These are phyloP conservation scores for Lysandra bellargus DNA, from an alignment of 2,888 invertebrate species.

Conservation along the genomic window DNA sequence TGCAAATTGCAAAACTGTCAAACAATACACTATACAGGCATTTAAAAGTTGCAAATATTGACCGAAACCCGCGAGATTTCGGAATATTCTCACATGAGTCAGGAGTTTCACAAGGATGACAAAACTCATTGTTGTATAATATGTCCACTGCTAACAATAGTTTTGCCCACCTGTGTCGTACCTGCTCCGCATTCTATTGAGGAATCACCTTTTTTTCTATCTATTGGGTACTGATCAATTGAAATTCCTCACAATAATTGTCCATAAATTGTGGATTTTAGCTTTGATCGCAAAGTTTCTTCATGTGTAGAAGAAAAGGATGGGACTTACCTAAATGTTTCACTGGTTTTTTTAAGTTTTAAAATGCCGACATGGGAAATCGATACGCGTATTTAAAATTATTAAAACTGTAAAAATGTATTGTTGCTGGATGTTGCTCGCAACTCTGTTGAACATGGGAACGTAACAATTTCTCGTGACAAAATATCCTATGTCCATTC, in stretches of 20 bases:
- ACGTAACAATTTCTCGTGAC: too few species aligned
- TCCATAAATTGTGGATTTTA: not conserved
- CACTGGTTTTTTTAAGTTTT: not conserved
- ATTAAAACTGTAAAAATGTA: too few species aligned
- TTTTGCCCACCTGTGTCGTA: conserved; percentile 19
- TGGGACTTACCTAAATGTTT: not conserved
- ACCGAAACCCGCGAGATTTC: not conserved
- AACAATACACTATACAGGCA: not conserved
- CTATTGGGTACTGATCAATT: not conserved
- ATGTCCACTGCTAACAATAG: conserved; percentile 5
- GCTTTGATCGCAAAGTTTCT: not conserved
- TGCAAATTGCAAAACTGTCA: not conserved
- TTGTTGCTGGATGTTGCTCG: too few species aligned
- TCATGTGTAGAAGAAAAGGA: not conserved
- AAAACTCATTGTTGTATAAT: conserved; percentile 22
- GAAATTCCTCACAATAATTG: conserved; percentile 2
- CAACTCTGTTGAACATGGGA: too few species aligned
- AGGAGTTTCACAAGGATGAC: not conserved
- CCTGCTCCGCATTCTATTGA: conserved; percentile 15
- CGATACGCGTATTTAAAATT: too few species aligned
- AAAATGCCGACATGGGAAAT: too few species aligned
- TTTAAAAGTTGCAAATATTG: conserved; percentile 2
- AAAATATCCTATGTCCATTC: not conserved
- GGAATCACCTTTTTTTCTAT: conserved; percentile 6
- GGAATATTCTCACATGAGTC: conserved; percentile 1